Evolutionary conservation across 2,888 invertebrate species (phyloP).

Genomic region (Timema cristinae): DNA sequence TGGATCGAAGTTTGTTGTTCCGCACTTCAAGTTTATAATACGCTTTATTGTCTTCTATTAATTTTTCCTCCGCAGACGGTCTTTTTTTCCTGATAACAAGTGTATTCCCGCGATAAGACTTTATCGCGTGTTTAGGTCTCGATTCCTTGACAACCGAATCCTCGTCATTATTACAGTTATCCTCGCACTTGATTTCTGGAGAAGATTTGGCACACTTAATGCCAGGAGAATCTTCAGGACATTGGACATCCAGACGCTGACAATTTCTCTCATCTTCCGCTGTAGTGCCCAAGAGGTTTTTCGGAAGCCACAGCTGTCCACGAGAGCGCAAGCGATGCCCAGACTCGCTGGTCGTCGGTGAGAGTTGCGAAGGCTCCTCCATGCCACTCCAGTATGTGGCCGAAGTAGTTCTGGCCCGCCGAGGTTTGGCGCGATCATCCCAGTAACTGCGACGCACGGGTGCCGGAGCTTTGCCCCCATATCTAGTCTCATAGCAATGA

Average conservation of each 20-base stretch:
- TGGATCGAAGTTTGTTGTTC: constrained; percentile 63
- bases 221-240: not conserved
- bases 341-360: constrained; percentile 40
- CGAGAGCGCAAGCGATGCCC: constrained; percentile 42
- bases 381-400: constrained; percentile 29
- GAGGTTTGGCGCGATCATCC: constrained; percentile 19
- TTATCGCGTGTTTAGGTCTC: not conserved
- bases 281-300: constrained; percentile 43
- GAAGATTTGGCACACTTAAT: not conserved
- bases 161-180: not conserved
- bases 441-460: constrained; percentile 15
- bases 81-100: constrained; percentile 36
- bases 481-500: constrained; percentile 25
- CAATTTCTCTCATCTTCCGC: constrained; percentile 41
- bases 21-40: constrained; percentile 71
- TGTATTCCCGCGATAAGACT: constrained; percentile 1
- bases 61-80: constrained; percentile 51
- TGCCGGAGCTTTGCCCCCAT: constrained; percentile 21
- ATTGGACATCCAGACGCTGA: not conserved
- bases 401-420: constrained; percentile 21
- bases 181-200: not conserved
- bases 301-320: constrained; percentile 34
- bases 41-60: constrained; percentile 53
- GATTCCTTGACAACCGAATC: not conserved
- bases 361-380: constrained; percentile 29